Base-by-base conservation (phyloP, 2,113 vertebrate species). In the Jaculus jaculus region DNA sequence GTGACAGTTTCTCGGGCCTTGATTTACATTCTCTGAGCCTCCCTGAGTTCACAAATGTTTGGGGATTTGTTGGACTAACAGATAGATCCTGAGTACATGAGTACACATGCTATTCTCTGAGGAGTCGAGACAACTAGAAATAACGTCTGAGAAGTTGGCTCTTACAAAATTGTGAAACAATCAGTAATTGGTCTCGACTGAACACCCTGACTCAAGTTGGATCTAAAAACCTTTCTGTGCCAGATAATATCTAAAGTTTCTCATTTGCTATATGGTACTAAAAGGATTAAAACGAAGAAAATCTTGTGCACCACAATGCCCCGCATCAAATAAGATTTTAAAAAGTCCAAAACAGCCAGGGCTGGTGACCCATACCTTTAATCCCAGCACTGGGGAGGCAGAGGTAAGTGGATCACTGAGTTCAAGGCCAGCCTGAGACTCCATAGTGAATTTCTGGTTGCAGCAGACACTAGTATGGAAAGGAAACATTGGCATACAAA, bases 381-480 rank as follows among this genome's bases (percentile, higher is more conserved):
- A 47, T 47, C 5, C 42, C 42, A 47, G 42, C 5, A 47, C 42
- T 47, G 5, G 8, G 42, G 42, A 47, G 42, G 42, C 26, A 32
- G 12, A 30, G 8, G 16, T 12, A 79, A 61, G 32, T 6, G 42
- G 8, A 47, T 47, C 42, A 47, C 42, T 47, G 42, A 47, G 42
- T 47, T 47, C 42, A 47, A 47, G 42, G 42, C 42, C 42, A 47
- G 5, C 42, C 42, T 47, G 42, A 47, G 42, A 47, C 42, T 6
- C 5, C 8, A 47, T 47, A 47, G 42, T 47, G 42, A 83, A 54
- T 3, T 78, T 77, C 32, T 42, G 34, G 23, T 63, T 83, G 68
- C 0, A 0, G 37, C 16, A 20, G 69, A 54, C 0, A 23, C 4
- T 10, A 4, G 16, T 18, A 71, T 42, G 69, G 39, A 28, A 24